Evolutionary conservation across 2,797 vertebrate species (phyloP).

Genomic region (Leptatherina wallacei): DNA sequence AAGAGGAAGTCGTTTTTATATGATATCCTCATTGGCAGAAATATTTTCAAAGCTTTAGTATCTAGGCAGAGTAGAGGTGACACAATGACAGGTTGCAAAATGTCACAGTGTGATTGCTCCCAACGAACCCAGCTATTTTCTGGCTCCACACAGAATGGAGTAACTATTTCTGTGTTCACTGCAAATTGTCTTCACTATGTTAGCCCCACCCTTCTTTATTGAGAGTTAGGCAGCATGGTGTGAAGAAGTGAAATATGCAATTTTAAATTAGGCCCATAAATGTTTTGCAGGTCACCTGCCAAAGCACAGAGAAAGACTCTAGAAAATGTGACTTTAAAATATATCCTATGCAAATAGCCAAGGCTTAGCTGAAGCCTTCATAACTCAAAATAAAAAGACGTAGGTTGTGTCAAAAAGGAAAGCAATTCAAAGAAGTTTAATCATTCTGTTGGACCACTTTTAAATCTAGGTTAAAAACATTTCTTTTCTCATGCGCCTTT

Average conservation of each 20-base stretch:
- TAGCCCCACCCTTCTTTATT: slow-evolving; percentile 6
- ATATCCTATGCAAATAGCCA: slow-evolving; percentile 37
- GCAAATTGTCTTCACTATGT: slow-evolving; percentile 30
- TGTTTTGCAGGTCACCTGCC: slow-evolving; percentile 40
- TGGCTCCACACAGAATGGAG: slow-evolving; percentile 3
- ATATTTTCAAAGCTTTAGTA: slow-evolving; percentile 2
- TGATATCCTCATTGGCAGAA: too few relatives aligned
- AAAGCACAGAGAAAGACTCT: slow-evolving; percentile 47
- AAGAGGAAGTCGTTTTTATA: not conserved
- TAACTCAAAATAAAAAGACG: slow-evolving; percentile 40
- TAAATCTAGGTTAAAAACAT: too few relatives aligned
- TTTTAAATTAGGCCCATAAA: slow-evolving; percentile 46
- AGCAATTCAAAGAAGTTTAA: not conserved
- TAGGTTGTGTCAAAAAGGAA: slow-evolving; percentile 4
- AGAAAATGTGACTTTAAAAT: slow-evolving; percentile 54
- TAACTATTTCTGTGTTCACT: slow-evolving; percentile 31
- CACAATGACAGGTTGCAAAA: slow-evolving; percentile 12
- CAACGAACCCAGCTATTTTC: slow-evolving; percentile 17
- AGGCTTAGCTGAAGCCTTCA: slow-evolving; percentile 30
- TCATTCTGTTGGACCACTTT: not conserved
- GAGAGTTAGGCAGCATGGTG: slow-evolving; percentile 2
- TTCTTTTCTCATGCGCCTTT: too few relatives aligned
- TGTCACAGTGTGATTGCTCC: slow-evolving; percentile 15
- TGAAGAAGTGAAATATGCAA: slow-evolving; percentile 28
- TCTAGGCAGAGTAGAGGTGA: slow-evolving; percentile 6